Evolutionary conservation across 2,797 vertebrate genomes (phyloP).

Genomic region (Pangasius krempfi): DNA sequence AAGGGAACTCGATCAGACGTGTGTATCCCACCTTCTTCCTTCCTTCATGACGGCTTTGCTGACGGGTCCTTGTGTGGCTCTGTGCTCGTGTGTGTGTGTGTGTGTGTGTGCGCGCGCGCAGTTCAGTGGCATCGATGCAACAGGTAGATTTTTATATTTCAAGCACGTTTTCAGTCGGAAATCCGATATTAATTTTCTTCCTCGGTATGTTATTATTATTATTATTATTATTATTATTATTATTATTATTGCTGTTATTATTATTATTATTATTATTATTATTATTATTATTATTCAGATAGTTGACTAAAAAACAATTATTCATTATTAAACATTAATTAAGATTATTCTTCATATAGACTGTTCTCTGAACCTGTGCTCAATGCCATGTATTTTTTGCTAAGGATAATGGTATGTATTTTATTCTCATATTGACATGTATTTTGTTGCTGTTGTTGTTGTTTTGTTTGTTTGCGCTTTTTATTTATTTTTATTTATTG

Average conservation of each 20-base stretch:
- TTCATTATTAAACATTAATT: background rate
- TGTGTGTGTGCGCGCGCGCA: background rate
- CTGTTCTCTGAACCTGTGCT: background rate
- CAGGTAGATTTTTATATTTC: slow-evolving; percentile 34
- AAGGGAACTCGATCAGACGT: slow-evolving; percentile 24
- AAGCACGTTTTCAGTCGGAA: slow-evolving; percentile 12
- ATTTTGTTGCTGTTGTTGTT: background rate
- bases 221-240: background rate
- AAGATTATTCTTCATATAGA: background rate
- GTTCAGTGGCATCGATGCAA: slow-evolving; percentile 33
- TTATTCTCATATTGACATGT: background rate
- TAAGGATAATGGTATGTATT: background rate
- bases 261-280: background rate
- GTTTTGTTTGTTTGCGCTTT: background rate
- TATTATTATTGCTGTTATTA: background rate
- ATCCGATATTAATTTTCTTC: background rate
- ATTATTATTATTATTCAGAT: background rate
- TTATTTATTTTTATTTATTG: too few relatives aligned
- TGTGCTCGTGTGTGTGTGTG: background rate
- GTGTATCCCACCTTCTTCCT: slow-evolving; percentile 42
- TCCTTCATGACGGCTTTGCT: slow-evolving; percentile 44
- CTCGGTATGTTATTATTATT: background rate
- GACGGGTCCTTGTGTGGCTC: slow-evolving; percentile 16
- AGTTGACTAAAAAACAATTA: background rate
- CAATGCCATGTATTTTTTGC: background rate